Evolutionary conservation across 2,113 vertebrate species (phyloP).

Genomic region (Plecotus auritus): DNA sequence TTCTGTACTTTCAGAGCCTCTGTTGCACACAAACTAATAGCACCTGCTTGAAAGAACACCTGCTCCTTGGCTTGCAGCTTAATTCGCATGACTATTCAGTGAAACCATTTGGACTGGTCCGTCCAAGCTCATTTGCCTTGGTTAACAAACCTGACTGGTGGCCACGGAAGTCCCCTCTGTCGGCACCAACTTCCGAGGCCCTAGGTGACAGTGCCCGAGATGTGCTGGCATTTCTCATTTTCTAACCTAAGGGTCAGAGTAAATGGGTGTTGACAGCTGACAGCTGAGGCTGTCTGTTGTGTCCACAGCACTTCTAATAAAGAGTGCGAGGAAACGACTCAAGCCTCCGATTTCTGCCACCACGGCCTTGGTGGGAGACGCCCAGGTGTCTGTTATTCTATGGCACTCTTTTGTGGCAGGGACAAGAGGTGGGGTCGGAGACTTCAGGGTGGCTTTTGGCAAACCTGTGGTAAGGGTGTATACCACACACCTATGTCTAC

Average conservation of each 20-base stretch:
- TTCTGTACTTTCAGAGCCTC: not conserved
- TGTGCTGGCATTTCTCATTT: not conserved
- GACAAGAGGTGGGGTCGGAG: not conserved
- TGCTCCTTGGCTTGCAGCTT: not conserved
- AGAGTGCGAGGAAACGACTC: not conserved
- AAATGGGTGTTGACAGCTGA: not conserved
- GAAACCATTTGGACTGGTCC: not conserved
- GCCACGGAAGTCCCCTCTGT: slow-evolving; percentile 1
- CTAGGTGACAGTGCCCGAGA: not conserved
- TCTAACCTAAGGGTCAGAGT: slow-evolving; percentile 32
- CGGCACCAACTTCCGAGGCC: not conserved
- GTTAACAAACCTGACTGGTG: not conserved
- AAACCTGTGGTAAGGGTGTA: not conserved
- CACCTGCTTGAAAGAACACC: not conserved
- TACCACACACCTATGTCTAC: not conserved
- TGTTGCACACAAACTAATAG: not conserved
- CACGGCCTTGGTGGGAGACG: not conserved
- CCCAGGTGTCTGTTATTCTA: not conserved
- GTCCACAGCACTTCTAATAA: not conserved
- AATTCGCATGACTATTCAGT: not conserved
- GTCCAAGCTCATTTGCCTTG: slow-evolving; percentile 9
- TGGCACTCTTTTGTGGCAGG: not conserved
- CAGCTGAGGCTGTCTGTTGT: not conserved
- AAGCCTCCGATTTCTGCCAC: not conserved
- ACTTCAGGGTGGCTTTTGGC: not conserved